Percentiles rank a stretch among this genome's conserved stretches.
phyloP scores from a whole-genome alignment of 1,140 invertebrate species.

The Zaprionus davidi region DNA sequence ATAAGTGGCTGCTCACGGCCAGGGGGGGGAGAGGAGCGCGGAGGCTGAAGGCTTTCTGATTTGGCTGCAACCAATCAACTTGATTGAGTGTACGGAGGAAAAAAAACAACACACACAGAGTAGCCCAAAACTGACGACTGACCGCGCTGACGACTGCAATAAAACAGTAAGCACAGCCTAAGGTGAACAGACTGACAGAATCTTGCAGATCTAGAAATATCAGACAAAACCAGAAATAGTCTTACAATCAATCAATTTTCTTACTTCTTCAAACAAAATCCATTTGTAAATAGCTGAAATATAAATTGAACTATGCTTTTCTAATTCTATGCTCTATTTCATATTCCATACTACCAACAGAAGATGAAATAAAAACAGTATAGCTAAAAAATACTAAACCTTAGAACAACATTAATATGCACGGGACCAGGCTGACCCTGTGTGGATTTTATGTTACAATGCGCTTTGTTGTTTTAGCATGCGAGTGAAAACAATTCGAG shows the following conservation, averaged over 20 bases:
- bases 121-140: conserved; percentile 16
- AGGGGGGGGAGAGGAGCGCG: background rate
- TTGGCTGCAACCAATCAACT: conserved; percentile 63
- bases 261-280: background rate
- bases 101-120: conserved; percentile 28
- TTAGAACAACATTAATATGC: background rate
- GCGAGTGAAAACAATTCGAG: conserved; percentile 3
- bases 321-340: background rate
- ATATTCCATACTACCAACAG: background rate
- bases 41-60: conserved; percentile 32
- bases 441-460: conserved; percentile 19
- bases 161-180: conserved; percentile 19
- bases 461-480: background rate
- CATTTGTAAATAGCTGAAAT: background rate
- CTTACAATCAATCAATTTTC: background rate
- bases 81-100: conserved; percentile 60
- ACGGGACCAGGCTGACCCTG: background rate
- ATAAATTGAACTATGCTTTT: too few relatives aligned
- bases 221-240: background rate
- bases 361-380: background rate
- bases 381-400: conserved; percentile 1
- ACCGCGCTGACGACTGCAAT: conserved; percentile 7
- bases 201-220: background rate
- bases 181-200: background rate
- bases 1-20: conserved; percentile 19